Evolutionary conservation across 2,113 vertebrate genomes (phyloP).

Genomic region (Cinclus cinclus): DNA sequence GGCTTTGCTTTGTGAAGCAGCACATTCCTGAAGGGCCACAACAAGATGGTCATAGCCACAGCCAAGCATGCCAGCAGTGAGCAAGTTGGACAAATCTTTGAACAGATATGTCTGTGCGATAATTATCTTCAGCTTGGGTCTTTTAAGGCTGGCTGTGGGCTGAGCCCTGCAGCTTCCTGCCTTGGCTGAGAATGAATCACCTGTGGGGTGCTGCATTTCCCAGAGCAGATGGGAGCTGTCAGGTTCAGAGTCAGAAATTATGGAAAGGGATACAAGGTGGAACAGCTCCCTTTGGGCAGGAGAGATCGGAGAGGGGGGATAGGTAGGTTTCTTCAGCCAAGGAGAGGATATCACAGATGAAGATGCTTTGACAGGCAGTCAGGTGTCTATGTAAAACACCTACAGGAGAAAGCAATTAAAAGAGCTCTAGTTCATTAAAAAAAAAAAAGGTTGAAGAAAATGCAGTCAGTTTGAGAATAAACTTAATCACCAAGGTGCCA

Average conservation of each 20-base stretch:
- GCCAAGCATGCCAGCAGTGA: not conserved
- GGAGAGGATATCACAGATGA: not conserved
- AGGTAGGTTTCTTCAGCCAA: not conserved
- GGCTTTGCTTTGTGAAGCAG: not conserved
- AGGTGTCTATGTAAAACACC: constrained; percentile 18
- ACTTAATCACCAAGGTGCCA: not conserved
- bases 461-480: not conserved
- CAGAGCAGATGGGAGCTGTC: constrained; percentile 15
- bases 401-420: constrained; percentile 40
- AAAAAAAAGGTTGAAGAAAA: not conserved
- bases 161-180: not conserved
- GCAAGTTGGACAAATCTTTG: not conserved
- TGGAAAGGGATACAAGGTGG: not conserved
- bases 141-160: not conserved
- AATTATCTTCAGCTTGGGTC: not conserved
- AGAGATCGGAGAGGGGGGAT: not conserved
- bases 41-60: fast-evolving
- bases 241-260: not conserved
- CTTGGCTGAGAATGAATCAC: not conserved
- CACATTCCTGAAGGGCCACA: not conserved
- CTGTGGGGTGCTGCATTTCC: not conserved
- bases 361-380: not conserved
- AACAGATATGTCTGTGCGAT: not conserved
- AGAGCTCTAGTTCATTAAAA: not conserved
- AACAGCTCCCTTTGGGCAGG: not conserved